Base-by-base conservation (phyloP, 2,797 vertebrate species). In the Anguilla pacifica region DNA sequence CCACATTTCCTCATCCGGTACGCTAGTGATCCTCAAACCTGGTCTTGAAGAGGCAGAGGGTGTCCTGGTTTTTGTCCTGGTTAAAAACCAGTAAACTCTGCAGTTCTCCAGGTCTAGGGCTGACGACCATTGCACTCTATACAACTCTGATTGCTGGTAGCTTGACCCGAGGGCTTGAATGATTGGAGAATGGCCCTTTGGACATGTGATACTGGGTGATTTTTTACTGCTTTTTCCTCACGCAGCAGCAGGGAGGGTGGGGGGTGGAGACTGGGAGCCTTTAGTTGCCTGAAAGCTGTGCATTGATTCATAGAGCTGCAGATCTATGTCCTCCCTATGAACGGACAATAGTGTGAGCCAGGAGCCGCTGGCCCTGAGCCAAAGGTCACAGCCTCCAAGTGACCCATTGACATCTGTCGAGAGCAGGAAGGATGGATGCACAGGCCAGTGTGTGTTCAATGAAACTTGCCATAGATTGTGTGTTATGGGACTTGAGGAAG, bases 401-500 rank as follows among this genome's bases (percentile, higher is more conserved):
- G 79, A 46, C 79, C 79, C 79, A 11, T 82, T 51, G 79, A 82
- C 46, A 51, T 82, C 22, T 82, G 46, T 6, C 2, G 43, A 82
- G 79, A n/a, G 43, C 43, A 82, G 79, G 19, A 51, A 82, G 79
- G 79, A 82, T 82, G 19, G 22, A 82, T 82, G 79, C 19, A n/a
- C 1, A 11, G 79, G 22, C 79, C 22, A 46, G 22, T n/a, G 46
- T 82, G 43, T 82, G 74, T 79, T 39, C 46, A 51, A 82, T 82
- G 79, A 51, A 51, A 81, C 43, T 43, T 3, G 9, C 35, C 9
- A 49, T 46, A 25, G 79, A 82, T 49, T n/a, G 79, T 25, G 22
- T 11, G 19, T n/a, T 49, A 51, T 4, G 25, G 79, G 79, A 82
- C 79, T 25, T 9, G 5, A n/a, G 79, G 19, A 51, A 10, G 79